Percentiles rank a stretch among this genome's conserved stretches.
These are phyloP conservation scores for Glaucopsyche alexis DNA, from an alignment of 2,888 invertebrate genomes.

Conservation along the genomic window DNA sequence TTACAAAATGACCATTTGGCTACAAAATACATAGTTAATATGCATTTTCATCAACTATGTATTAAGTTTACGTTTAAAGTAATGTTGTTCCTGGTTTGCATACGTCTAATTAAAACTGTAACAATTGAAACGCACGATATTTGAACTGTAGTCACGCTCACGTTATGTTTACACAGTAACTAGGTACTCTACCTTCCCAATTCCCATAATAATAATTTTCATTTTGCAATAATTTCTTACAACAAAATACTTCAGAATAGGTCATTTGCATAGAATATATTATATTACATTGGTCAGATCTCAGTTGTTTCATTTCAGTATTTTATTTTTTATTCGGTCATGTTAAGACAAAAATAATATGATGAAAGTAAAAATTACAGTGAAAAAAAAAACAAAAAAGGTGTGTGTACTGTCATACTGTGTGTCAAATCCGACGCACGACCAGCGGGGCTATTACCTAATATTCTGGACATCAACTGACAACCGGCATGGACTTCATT, in stretches of 20 bases:
- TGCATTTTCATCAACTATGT: conserved; percentile 1
- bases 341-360: no score
- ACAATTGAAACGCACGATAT: conserved; percentile 1
- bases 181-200: background rate
- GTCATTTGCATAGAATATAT: background rate
- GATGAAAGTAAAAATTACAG: no score
- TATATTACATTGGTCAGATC: no score
- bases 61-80: conserved; percentile 7
- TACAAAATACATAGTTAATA: background rate
- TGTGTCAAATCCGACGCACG: no score
- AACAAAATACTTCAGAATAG: background rate
- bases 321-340: background rate
- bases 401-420: no score
- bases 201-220: background rate
- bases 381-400: no score
- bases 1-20: conserved; percentile 10
- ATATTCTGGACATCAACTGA: no score
- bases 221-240: background rate
- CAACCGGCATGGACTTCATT: no score
- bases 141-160: conserved; percentile 9
- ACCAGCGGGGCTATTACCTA: no score
- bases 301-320: background rate
- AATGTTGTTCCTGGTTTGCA: background rate
- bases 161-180: conserved; percentile 1
- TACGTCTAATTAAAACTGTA: conserved; percentile 7